Conservation (phyloP, 2,113 vertebrate species). For the Lota lota region DNA sequence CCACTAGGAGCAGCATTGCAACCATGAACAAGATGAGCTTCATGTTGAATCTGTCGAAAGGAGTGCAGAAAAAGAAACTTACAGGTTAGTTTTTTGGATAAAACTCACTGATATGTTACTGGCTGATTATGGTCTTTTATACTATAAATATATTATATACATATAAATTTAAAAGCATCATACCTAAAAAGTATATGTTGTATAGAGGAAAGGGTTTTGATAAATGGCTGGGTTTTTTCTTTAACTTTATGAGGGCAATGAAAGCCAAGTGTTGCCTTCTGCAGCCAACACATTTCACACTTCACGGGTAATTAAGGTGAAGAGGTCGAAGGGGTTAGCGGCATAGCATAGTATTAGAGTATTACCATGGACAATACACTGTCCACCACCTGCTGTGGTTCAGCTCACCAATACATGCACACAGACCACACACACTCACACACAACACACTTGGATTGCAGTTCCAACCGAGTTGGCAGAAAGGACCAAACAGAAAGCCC, state of each 20-base stretch:
- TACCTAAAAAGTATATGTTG: too few species aligned
- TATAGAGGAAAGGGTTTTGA: background rate
- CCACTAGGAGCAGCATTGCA: constrained; percentile 66
- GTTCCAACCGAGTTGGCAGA: constrained; percentile 28
- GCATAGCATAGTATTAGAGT: constrained; percentile 20
- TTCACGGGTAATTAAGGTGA: constrained; percentile 14
- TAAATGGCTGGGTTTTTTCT: background rate
- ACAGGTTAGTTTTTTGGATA: too few species aligned
- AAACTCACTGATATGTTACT: too few species aligned
- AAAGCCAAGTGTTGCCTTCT: background rate
- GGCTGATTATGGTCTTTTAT: too few species aligned
- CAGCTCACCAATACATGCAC: constrained; percentile 17
- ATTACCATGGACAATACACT: constrained; percentile 30
- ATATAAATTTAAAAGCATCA: too few species aligned
- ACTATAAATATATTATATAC: too few species aligned
- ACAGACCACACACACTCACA: constrained; percentile 8
- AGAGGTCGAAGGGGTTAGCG: constrained; percentile 13
- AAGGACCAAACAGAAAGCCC: constrained; percentile 36
- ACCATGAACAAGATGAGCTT: constrained; percentile 49
- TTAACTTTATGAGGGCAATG: too few species aligned
- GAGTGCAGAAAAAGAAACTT: constrained; percentile 6
- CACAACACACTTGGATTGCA: constrained; percentile 8
- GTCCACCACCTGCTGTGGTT: background rate
- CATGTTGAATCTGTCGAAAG: constrained; percentile 57
- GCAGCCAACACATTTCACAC: constrained; percentile 10